Percentiles rank a stretch among this genome's conserved stretches.
These are phyloP conservation scores for Drosophila limbata DNA, from an alignment of 2,888 invertebrate genomes.

Conservation along the genomic window DNA sequence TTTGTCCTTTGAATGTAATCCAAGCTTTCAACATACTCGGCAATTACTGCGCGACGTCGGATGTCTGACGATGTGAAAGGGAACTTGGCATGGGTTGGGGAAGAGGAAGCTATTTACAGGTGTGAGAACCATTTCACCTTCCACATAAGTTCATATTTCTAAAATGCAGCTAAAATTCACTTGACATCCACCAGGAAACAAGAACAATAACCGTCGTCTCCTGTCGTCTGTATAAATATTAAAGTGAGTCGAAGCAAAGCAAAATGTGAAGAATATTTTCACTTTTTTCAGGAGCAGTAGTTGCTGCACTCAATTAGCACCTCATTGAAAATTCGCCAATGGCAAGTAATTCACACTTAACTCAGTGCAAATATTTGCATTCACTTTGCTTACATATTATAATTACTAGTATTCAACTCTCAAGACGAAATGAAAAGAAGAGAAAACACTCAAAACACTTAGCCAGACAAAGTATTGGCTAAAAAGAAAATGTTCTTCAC, in stretches of 20 bases:
- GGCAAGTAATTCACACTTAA: not conserved
- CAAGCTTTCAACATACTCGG: constrained; percentile 54
- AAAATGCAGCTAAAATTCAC: not conserved
- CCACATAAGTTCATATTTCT: constrained; percentile 1
- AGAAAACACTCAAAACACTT: constrained; percentile 2
- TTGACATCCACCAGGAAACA: not conserved
- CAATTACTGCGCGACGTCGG: constrained; percentile 53
- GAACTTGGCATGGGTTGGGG: not conserved
- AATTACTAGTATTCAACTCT: constrained; percentile 38
- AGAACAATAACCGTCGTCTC: not conserved
- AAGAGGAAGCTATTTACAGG: not conserved
- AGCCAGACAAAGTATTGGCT: constrained; percentile 8
- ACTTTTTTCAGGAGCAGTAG: not conserved
- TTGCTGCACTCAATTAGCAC: constrained; percentile 16
- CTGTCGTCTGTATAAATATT: not conserved
- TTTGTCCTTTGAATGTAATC: constrained; percentile 30
- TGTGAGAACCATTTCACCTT: constrained; percentile 2
- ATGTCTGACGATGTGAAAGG: constrained; percentile 2
- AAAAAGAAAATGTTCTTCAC: constrained; percentile 5
- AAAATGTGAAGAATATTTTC: not conserved
- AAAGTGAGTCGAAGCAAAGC: not conserved
- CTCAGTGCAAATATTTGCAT: constrained; percentile 20
- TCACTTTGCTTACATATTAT: constrained; percentile 46
- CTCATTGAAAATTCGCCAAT: constrained; percentile 6
- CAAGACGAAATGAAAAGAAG: not conserved